A percentile compares a stretch with the other conserved stretches of the same genome.
phyloP scores from a whole-genome alignment of 2,888 invertebrate species.

The Xestia ashworthii region DNA sequence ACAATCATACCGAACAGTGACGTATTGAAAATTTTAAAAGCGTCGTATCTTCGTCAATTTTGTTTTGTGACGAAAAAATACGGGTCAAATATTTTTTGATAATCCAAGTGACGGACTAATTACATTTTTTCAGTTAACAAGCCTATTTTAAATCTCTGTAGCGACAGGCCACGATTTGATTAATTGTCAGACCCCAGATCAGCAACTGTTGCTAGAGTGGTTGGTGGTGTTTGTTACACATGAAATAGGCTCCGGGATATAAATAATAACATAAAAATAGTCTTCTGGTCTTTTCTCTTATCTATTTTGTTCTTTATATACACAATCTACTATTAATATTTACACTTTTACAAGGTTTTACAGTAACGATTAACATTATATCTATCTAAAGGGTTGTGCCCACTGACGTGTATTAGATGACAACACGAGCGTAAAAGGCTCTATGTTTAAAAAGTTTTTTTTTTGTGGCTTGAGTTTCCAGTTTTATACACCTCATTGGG shows the following conservation, averaged over 20 bases:
- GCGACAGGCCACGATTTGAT: neutral
- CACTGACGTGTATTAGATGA: neutral
- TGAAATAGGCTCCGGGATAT: neutral
- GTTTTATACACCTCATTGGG: constrained; percentile 11
- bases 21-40: too few relatives aligned
- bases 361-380: neutral
- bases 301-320: constrained; percentile 64
- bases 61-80: too few relatives aligned
- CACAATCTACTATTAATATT: constrained; percentile 25
- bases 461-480: neutral
- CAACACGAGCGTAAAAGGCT: neutral
- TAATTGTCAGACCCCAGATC: neutral
- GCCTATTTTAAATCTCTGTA: too few relatives aligned
- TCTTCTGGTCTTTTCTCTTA: constrained; percentile 33
- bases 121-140: too few relatives aligned
- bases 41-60: too few relatives aligned
- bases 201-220: neutral
- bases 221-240: neutral
- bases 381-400: neutral
- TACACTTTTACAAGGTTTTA: constrained; percentile 1
- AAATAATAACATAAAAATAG: neutral
- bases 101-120: too few relatives aligned
- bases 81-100: too few relatives aligned
- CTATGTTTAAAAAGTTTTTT: neutral
- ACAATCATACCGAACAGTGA: too few relatives aligned